Evolutionary conservation across 1,140 invertebrate genomes (phyloP), one percentile per base, ranked within the genome.

Genomic region (Forficula auricularia): DNA sequence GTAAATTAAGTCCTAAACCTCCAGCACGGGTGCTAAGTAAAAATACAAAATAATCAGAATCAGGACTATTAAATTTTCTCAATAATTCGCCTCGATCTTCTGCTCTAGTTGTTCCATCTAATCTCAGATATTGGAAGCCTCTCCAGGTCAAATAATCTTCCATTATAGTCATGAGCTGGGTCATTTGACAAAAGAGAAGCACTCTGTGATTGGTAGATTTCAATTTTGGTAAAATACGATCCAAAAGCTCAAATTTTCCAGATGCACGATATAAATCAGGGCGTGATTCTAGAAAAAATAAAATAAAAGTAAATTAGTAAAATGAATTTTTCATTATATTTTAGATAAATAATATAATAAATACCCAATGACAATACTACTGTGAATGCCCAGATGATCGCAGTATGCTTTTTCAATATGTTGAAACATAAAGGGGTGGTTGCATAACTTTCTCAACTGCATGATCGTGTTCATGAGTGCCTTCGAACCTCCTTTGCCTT

Each of bases 151-250:
- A 67, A 54, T 77, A 81, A 52, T 80, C 77, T 55, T 79, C 77
- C 64, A 81, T 66, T 43, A 80, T 76, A 13, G 70, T 75, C 76
- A 80, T 79, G 1, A 75, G 57, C 20, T 72, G 64, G 0, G 77
- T 82, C 77, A 80, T 80, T 62, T 80, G 77, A 61, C 73, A 80
- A 56, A 82, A 80, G n/a, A 80, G 64, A 18, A 82, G 54, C 3
- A 77, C 67, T 40, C 74, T 58, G 59, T 82, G 78, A 33, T 62
- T 61, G 4, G 62, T 66, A 16, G 55, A 52, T 48, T 71, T 68
- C 40, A 80, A 54, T 56, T 82, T 80, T 0, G 77, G 78, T 27
- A 82, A 54, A 48, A 80, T 75, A 22, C 77, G 60, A 54, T 82
- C 77, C 15, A 80, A 52, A 16, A 80, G 55, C 56, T 80, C 78